Percentiles rank a stretch among this genome's conserved stretches.
Conservation (phyloP, 1,140 invertebrate genomes). For the Drosophila bifasciata region DNA sequence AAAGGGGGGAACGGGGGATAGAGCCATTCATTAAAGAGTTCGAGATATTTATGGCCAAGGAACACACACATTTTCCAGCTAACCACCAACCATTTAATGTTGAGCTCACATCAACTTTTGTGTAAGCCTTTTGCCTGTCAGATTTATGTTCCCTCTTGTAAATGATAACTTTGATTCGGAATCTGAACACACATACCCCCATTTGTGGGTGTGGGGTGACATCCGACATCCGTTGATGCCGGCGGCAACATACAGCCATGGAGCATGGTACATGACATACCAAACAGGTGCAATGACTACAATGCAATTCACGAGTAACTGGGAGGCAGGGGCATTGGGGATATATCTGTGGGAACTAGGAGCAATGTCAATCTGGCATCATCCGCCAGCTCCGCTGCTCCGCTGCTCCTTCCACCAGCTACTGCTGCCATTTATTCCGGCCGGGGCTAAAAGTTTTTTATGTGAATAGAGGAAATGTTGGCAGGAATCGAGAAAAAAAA, state of each 20-base stretch:
- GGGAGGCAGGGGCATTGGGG: too few relatives aligned
- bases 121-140: slow-evolving; percentile 26
- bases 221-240: slow-evolving; percentile 9
- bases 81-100: slow-evolving; percentile 13
- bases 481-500: too few relatives aligned
- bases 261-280: slow-evolving; percentile 6
- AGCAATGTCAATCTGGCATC: slow-evolving; percentile 38
- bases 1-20: neutral
- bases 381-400: neutral
- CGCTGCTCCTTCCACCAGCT: neutral
- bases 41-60: neutral
- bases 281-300: slow-evolving; percentile 39
- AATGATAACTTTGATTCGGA: slow-evolving; percentile 38
- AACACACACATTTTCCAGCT: slow-evolving; percentile 13
- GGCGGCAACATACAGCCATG: slow-evolving; percentile 10
- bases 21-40: slow-evolving; percentile 6
- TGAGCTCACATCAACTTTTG: slow-evolving; percentile 1
- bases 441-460: slow-evolving; percentile 35
- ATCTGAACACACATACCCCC: slow-evolving; percentile 38
- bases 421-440: too few relatives aligned
- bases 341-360: slow-evolving; percentile 21
- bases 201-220: slow-evolving; percentile 3
- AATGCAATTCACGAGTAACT: slow-evolving; percentile 29
- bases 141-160: neutral
- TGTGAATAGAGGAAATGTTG: neutral